Percentiles rank a stretch among this genome's conserved stretches.
These are phyloP conservation scores for Saturnia japonica DNA, from an alignment of 2,888 invertebrate genomes.

Conservation along the genomic window DNA sequence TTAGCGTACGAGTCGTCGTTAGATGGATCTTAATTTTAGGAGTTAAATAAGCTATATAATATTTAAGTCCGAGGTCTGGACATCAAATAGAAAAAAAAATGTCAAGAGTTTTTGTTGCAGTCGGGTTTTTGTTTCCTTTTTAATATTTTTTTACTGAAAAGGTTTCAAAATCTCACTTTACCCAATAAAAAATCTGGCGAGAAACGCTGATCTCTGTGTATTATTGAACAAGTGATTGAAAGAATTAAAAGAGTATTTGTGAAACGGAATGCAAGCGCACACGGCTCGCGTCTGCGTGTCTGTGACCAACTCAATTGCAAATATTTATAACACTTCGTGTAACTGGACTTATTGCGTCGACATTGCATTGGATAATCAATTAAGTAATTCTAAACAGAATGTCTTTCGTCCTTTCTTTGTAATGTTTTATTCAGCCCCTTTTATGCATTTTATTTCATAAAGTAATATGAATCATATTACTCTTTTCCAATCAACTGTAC, in stretches of 20 bases:
- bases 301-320: neutral
- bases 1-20: no score
- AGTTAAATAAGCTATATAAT: no score
- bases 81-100: no score
- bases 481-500: neutral
- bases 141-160: no score
- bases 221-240: neutral
- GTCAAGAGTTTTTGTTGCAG: no score
- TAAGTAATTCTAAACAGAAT: slow-evolving; percentile 2
- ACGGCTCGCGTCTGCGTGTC: neutral
- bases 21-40: no score
- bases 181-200: no score
- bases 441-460: neutral
- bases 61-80: no score
- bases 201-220: neutral
- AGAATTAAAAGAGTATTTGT: neutral
- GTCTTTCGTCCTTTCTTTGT: neutral
- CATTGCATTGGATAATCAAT: slow-evolving; percentile 6
- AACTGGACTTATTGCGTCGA: slow-evolving; percentile 1
- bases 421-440: neutral
- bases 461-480: neutral
- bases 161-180: no score
- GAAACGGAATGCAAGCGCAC: slow-evolving; percentile 6
- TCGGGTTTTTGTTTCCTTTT: no score
- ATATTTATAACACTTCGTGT: slow-evolving; percentile 5